phyloP scores from a whole-genome alignment of 2,797 vertebrate species.

The Betta splendens region DNA sequence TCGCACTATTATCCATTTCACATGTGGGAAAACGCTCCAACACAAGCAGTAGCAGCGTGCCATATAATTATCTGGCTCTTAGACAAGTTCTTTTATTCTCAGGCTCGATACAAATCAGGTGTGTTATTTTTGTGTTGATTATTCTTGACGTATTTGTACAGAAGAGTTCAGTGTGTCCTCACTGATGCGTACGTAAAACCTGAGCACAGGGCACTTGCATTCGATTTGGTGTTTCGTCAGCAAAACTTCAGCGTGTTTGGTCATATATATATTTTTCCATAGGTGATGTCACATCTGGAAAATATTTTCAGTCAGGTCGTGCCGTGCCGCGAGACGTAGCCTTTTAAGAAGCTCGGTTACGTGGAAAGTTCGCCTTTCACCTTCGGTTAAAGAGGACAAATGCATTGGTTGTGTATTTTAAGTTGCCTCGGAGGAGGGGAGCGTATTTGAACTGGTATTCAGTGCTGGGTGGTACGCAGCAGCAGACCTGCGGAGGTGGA shows the following conservation, averaged over 20 bases:
- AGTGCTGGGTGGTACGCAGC: constrained; percentile 32
- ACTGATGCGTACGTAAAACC: constrained; percentile 15
- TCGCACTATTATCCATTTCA: constrained; percentile 46
- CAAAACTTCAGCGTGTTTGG: constrained; percentile 11
- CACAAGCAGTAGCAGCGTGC: constrained; percentile 21
- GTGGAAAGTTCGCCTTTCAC: constrained; percentile 47
- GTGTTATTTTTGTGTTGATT: constrained; percentile 6
- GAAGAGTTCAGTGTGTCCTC: constrained; percentile 11
- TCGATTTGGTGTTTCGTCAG: constrained; percentile 15
- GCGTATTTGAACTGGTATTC: constrained; percentile 39
- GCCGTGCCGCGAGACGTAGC: constrained; percentile 10
- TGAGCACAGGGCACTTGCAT: neutral
- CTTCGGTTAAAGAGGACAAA: constrained; percentile 28
- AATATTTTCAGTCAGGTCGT: constrained; percentile 32
- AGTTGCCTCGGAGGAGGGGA: constrained; percentile 32
- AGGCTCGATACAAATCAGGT: constrained; percentile 28
- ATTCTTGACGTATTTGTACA: neutral
- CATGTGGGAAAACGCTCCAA: constrained; percentile 50
- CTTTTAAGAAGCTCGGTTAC: constrained; percentile 28
- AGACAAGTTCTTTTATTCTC: constrained; percentile 38
- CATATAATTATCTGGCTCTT: constrained; percentile 45
- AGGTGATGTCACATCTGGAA: constrained; percentile 56
- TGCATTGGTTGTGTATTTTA: constrained; percentile 35
- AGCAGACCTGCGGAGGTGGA: constrained; percentile 59
- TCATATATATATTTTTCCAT: constrained; percentile 48